These are phyloP conservation scores for Indicator maculatus DNA, from an alignment of 2,113 vertebrate species.

Conservation along the genomic window DNA sequence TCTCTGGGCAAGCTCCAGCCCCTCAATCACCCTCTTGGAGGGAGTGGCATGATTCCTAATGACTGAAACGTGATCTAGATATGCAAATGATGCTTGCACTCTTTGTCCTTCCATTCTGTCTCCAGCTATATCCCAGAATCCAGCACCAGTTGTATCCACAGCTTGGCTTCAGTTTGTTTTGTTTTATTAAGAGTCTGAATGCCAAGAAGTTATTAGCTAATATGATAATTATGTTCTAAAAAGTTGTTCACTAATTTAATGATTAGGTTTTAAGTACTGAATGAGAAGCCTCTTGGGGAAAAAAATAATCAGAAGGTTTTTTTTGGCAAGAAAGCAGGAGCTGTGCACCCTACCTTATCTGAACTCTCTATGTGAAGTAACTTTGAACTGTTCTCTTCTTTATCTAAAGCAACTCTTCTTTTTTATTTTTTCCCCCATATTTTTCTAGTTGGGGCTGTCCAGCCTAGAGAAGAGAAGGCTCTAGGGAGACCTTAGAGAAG, in stretches of 20 bases:
- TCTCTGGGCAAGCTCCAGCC: no score
- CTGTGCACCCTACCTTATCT: background rate
- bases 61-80: background rate
- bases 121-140: background rate
- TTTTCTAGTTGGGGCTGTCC: background rate
- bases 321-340: background rate
- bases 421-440: background rate
- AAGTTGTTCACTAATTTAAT: background rate
- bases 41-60: background rate
- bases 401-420: background rate
- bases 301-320: background rate
- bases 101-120: background rate
- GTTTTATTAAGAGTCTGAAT: background rate
- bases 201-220: background rate
- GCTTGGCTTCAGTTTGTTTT: background rate
- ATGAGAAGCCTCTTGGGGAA: conserved; percentile 13
- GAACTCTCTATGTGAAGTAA: background rate
- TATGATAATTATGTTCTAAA: conserved; percentile 3
- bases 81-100: background rate
- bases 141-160: background rate
- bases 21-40: no score
- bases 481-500: no score
- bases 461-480: no score
- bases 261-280: conserved; percentile 1
- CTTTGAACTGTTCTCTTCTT: background rate